Evolutionary conservation across 1,140 invertebrate species (phyloP).

Genomic region (Drepana arcuata): DNA sequence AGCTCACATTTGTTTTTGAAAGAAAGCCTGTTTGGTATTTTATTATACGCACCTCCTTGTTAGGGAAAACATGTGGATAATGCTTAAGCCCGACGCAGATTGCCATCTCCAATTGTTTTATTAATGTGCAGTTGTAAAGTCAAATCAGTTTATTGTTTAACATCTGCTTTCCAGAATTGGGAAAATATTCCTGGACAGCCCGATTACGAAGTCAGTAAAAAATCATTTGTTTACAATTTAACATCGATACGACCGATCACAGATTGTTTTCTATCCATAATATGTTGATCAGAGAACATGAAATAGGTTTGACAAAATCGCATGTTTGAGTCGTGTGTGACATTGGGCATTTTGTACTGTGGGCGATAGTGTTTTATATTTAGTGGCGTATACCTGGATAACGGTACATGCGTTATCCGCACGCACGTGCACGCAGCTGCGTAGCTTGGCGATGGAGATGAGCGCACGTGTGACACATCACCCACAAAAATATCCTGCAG

Average conservation of each 20-base stretch:
- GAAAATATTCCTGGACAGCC: slow-evolving; percentile 1
- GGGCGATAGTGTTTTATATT: too few relatives aligned
- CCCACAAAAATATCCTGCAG: slow-evolving; percentile 17
- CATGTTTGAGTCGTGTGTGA: slow-evolving; percentile 1
- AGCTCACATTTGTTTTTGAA: slow-evolving; percentile 31
- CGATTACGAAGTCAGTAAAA: not conserved
- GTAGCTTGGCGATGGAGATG: too few relatives aligned
- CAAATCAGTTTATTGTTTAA: slow-evolving; percentile 14
- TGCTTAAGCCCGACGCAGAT: slow-evolving; percentile 10
- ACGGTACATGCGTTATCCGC: slow-evolving; percentile 1
- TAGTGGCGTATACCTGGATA: slow-evolving; percentile 13
- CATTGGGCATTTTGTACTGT: not conserved
- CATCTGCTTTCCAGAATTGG: slow-evolving; percentile 15
- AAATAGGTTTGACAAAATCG: not conserved
- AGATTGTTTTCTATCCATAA: not conserved
- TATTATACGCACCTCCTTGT: slow-evolving; percentile 21
- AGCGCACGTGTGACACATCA: slow-evolving; percentile 28
- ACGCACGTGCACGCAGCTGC: slow-evolving; percentile 38
- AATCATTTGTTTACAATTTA: not conserved
- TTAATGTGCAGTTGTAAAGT: slow-evolving; percentile 24
- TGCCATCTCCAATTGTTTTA: slow-evolving; percentile 26
- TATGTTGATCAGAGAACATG: not conserved
- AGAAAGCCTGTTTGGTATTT: slow-evolving; percentile 41
- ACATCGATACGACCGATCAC: not conserved
- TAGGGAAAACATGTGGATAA: slow-evolving; percentile 21